These are phyloP conservation scores for Elmis aenea DNA, from an alignment of 2,888 invertebrate species.

Conservation along the genomic window DNA sequence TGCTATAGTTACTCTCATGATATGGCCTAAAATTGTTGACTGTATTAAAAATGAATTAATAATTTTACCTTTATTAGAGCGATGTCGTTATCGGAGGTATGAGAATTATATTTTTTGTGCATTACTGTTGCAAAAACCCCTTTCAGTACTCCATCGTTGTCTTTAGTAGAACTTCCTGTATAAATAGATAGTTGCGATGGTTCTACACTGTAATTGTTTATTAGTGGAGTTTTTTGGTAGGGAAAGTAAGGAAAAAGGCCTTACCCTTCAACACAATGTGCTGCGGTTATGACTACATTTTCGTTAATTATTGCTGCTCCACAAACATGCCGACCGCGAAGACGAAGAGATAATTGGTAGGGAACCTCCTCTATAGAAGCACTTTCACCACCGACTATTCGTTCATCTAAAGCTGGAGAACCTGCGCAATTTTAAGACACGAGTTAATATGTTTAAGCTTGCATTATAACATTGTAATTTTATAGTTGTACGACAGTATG, in stretches of 20 bases:
- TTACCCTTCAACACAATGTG: conserved; percentile 45
- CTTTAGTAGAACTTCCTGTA: conserved; percentile 51
- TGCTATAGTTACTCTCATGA: no score
- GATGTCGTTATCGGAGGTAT: conserved; percentile 51
- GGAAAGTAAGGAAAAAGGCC: no score
- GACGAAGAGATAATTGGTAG: conserved; percentile 52
- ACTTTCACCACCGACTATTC: conserved; percentile 49
- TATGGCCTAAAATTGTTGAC: no score
- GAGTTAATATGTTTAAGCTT: no score
- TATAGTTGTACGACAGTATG: no score
- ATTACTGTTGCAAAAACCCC: conserved; percentile 46
- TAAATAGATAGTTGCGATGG: conserved; percentile 41
- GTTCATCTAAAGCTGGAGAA: conserved; percentile 36
- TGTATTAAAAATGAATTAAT: not conserved
- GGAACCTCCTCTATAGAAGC: conserved; percentile 50
- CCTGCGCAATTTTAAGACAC: no score
- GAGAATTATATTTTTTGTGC: conserved; percentile 48
- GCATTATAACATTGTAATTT: no score
- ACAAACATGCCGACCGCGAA: conserved; percentile 50
- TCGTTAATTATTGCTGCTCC: conserved; percentile 52
- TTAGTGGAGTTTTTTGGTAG: no score
- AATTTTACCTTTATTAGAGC: conserved; percentile 46
- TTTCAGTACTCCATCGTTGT: conserved; percentile 51
- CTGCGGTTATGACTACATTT: conserved; percentile 50
- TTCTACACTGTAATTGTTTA: no score